Percentiles rank a stretch among this genome's conserved stretches.
These are phyloP conservation scores for Campopleginae sp. DNA, from an alignment of 2,888 invertebrate species.

Conservation along the genomic window DNA sequence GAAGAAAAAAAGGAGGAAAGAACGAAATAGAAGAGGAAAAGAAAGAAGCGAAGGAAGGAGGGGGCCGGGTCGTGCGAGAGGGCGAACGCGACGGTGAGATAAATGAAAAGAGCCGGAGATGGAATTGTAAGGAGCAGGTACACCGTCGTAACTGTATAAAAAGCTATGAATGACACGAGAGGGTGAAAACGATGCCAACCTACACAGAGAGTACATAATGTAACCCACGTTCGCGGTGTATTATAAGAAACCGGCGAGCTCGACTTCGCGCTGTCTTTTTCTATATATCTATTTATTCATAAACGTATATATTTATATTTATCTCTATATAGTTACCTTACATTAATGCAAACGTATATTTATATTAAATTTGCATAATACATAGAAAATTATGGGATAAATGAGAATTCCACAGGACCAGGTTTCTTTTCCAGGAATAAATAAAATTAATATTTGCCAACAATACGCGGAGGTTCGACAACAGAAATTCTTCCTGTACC, in stretches of 20 bases:
- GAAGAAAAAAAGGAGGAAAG: constrained; percentile 48
- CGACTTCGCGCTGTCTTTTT: constrained; percentile 40
- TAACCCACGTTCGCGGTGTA: constrained; percentile 48
- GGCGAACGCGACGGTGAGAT: constrained; percentile 65
- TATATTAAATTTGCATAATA: not conserved
- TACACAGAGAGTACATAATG: constrained; percentile 45
- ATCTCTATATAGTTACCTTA: not conserved
- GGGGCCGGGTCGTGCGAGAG: constrained; percentile 67
- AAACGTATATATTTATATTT: constrained; percentile 4
- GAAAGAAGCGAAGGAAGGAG: constrained; percentile 66
- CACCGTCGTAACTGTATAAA: constrained; percentile 66
- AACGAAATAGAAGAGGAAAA: constrained; percentile 59
- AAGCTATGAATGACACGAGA: constrained; percentile 65
- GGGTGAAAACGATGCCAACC: constrained; percentile 30
- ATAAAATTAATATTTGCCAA: not conserved
- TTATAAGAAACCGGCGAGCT: constrained; percentile 41
- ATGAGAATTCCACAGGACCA: not conserved
- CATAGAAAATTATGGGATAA: not conserved
- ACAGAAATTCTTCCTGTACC: not conserved
- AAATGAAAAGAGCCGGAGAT: constrained; percentile 70
- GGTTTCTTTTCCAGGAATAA: not conserved
- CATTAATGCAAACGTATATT: no score
- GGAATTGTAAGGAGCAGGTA: constrained; percentile 75
- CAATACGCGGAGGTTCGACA: not conserved
- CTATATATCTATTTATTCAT: not conserved